Evolutionary conservation across 2,113 vertebrate species (phyloP).

Genomic region (Nipponia nippon): DNA sequence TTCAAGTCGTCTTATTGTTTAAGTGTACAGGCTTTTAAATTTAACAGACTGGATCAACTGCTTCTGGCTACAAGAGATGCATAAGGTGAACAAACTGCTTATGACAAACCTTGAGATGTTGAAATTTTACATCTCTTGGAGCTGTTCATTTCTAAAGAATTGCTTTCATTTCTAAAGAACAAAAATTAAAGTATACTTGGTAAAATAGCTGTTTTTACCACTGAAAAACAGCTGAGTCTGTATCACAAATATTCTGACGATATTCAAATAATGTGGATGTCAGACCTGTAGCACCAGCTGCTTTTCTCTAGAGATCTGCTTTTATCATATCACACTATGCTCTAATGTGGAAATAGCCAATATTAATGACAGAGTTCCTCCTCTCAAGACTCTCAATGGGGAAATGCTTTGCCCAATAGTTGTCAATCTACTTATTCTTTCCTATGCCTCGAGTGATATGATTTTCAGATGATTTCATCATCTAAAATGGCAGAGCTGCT

Average conservation of each 20-base stretch:
- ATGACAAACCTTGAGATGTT: not conserved
- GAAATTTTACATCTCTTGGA: not conserved
- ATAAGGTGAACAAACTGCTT: not conserved
- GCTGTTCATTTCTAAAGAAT: not conserved
- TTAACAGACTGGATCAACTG: not conserved
- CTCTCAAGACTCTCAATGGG: not conserved
- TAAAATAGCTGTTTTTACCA: not conserved
- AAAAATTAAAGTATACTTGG: not conserved
- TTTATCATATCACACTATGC: not conserved
- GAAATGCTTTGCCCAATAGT: not conserved
- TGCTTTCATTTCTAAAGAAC: not conserved
- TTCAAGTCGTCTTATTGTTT: not conserved
- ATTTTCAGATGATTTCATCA: not conserved
- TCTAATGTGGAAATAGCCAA: not conserved
- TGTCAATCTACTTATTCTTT: not conserved
- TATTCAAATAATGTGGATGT: not conserved
- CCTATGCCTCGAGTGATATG: not conserved
- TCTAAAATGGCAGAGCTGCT: not conserved
- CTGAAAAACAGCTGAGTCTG: not conserved
- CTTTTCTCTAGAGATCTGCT: not conserved
- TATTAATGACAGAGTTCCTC: rapidly evolving
- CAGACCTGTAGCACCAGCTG: not conserved
- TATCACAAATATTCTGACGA: not conserved
- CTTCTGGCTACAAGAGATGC: not conserved
- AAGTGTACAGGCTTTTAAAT: not conserved